A percentile compares a stretch with the other conserved stretches of the same genome.
These are phyloP conservation scores for Onychomys arenicola DNA, from an alignment of 2,797 vertebrate genomes.

Conservation along the genomic window DNA sequence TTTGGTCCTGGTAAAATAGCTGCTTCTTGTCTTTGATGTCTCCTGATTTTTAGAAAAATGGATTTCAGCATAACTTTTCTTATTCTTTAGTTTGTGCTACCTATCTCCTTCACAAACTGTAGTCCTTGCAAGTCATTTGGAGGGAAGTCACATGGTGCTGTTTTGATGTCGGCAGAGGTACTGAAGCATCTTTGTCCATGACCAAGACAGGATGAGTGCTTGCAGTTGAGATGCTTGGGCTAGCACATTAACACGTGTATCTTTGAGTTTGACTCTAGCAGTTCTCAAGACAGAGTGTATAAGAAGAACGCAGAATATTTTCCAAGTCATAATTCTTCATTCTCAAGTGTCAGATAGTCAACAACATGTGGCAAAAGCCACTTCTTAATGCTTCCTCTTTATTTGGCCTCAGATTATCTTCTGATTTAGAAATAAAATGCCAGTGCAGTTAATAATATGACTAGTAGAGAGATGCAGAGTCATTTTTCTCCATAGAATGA, in stretches of 20 bases:
- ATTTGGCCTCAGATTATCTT: conserved; percentile 69
- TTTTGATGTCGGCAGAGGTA: not conserved
- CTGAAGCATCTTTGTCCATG: not conserved
- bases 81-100: not conserved
- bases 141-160: not conserved
- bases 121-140: not conserved
- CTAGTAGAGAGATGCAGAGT: conserved; percentile 1
- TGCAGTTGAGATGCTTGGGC: not conserved
- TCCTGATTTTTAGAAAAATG: not conserved
- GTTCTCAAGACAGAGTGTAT: not conserved
- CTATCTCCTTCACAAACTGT: not conserved
- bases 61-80: not conserved
- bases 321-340: conserved; percentile 67
- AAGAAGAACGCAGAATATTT: conserved; percentile 45
- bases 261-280: conserved; percentile 2
- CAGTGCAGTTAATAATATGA: conserved; percentile 70
- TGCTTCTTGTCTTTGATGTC: not conserved
- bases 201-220: not conserved
- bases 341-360: conserved; percentile 73
- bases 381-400: conserved; percentile 59
- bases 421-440: conserved; percentile 73
- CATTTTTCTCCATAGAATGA: conserved; percentile 71
- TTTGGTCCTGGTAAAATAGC: not conserved
- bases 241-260: not conserved
- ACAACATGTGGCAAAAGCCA: conserved; percentile 60